Base-by-base conservation (phyloP, 2,888 invertebrate species). In the Melieria omissa region DNA sequence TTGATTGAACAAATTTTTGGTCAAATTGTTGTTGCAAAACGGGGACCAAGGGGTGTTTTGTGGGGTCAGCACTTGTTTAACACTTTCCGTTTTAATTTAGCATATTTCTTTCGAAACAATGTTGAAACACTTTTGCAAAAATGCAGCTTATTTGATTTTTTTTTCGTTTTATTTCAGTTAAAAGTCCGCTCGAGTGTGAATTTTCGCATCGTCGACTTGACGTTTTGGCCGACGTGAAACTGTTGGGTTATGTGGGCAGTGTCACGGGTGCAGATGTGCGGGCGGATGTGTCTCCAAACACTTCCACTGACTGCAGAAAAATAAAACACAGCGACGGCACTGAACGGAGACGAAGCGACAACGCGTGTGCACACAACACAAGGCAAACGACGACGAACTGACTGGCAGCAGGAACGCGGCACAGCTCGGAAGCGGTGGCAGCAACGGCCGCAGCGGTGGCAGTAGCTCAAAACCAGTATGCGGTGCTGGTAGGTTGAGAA, bases 331-430 rank as follows among this genome's bases (percentile, higher is more conserved):
- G 67, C 67, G 67, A 67, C 67, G 67, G 67, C 67, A 41, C 60
- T 60, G 60, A 52, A 42, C 44, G 54, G 49, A 14, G 41, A 29
- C 46, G 60, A 57, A 65, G 63, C 55, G 71, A 68, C 63, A 76
- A 73, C 76, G 76, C 68, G 79, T 82, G 81, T 85, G 86, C 87
- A 85, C 84, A 82, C 83, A 84, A 83, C 85, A 85, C 80, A 83
- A 84, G 86, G 84, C 87, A 84, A 86, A 84, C 86, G 86, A 84
- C 84, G 85, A 83, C 81, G 83, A 86, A 87, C 87, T 87, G 86
- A 87, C 85, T 83, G 80, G 77, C 79, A 74, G 77, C 79, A 80
- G 82, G 81, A 84, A 82, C 78, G 80, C 80, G 76, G 77, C 78
- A 76, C 72, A 76, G 76, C 82, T 80, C 78, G 75, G 78, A 78